Base-by-base conservation (phyloP, 2,888 invertebrate species). In the Spodoptera exigua region DNA sequence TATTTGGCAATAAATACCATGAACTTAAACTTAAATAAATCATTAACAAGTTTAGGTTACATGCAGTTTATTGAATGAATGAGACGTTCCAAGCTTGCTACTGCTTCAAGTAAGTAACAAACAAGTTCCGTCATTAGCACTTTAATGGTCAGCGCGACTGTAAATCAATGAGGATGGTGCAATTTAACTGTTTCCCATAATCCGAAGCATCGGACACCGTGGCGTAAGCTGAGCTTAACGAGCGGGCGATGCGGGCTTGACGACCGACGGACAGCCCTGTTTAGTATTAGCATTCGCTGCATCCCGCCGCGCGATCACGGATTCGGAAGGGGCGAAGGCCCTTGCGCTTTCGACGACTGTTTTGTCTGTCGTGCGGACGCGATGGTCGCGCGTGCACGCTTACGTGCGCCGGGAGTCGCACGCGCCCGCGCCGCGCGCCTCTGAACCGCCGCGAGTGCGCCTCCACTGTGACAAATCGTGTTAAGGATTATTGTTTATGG, bases 271-370 rank as follows among this genome's bases (percentile, higher is more conserved):
- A 70, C 85, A 86, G 76, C 86, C 85, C 85, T 86, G 82, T 57
- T 67, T 62, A 77, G 85, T 88, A 88, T 91, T 89, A 90, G 86
- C 88, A 90, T 90, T 89, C 83, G 85, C 89, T 92, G 92, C 91
- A 93, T 93, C 92, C 89, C 90, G 84, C 89, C 89, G 85, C 86
- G 87, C 89, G 92, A 89, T 90, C 91, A 92, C 87, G 86, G 89
- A 86, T 89, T 91, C 91, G 89, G 92, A 92, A 92, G 92, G 93
- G 93, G 89, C 89, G 88, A 89, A 89, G 89, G 90, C 91, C 91
- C 92, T 89, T 83, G 85, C 83, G 89, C 85, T 89, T 89, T 89
- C 86, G 86, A 81, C 83, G 78, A 76, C 78, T 80, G 85, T 85
- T 85, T 85, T 85, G 89, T 90, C 91, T 93, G 91, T 92, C 88